These are phyloP conservation scores for Pentamera pediparva DNA, from an alignment of 53 echinoderm and acorn worm species.

Conservation along the genomic window DNA sequence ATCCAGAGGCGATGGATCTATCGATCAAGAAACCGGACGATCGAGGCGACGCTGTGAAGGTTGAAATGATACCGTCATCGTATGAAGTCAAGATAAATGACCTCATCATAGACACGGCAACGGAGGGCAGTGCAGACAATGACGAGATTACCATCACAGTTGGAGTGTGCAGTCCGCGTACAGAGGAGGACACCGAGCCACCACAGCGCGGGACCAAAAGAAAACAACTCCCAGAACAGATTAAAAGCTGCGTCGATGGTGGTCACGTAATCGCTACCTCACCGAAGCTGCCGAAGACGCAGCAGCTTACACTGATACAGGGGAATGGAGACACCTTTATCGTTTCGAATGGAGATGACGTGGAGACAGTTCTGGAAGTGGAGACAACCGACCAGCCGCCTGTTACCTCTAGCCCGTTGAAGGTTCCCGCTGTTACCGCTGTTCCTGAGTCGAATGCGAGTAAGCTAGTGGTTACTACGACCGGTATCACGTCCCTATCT, in stretches of 20 bases:
- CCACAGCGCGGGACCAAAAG: conserved; percentile 21
- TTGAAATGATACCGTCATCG: conserved; percentile 2
- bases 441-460: neutral
- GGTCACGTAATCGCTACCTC: conserved; percentile 36
- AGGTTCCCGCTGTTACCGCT: conserved; percentile 19
- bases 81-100: conserved; percentile 24
- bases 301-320: too few relatives aligned
- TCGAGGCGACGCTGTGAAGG: neutral
- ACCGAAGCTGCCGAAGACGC: too few relatives aligned
- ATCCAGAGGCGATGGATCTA: conserved; percentile 35
- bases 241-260: conserved; percentile 1
- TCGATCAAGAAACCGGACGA: conserved; percentile 29
- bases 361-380: conserved; percentile 6
- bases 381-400: neutral
- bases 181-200: too few relatives aligned
- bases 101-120: conserved; percentile 11
- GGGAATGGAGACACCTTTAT: too few relatives aligned
- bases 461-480: neutral
- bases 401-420: neutral
- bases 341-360: neutral
- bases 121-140: neutral
- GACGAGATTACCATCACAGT: too few relatives aligned
- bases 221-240: conserved; percentile 18
- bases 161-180: too few relatives aligned
- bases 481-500: neutral